A percentile compares a stretch with the other conserved stretches of the same genome.
Conservation (phyloP, 2,113 vertebrate genomes). For the Cinclus cinclus region DNA sequence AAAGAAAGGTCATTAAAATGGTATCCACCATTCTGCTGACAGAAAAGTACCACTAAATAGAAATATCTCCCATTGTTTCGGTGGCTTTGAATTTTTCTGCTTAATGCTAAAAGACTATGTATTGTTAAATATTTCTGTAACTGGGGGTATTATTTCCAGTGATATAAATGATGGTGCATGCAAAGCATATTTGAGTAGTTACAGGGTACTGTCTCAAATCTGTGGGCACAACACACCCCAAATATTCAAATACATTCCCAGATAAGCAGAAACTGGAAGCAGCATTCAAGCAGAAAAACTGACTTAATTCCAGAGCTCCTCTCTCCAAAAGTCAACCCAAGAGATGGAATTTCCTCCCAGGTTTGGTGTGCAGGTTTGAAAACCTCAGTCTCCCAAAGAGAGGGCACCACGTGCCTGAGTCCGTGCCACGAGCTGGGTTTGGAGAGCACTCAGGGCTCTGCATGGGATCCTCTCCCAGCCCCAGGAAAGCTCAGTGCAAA, state of each 20-base stretch:
- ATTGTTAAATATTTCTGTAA: constrained; percentile 8
- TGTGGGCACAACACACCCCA: background rate
- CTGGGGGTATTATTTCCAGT: background rate
- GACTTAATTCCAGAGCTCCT: background rate
- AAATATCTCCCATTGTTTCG: background rate
- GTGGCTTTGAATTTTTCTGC: background rate
- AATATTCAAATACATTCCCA: background rate
- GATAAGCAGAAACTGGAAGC: background rate
- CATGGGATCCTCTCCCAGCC: background rate
- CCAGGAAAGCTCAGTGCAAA: background rate
- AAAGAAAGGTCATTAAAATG: background rate
- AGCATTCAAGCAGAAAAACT: background rate
- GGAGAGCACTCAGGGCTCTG: background rate
- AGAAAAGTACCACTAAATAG: background rate
- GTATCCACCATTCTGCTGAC: background rate
- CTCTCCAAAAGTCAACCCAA: background rate
- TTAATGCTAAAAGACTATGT: background rate
- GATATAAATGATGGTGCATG: background rate
- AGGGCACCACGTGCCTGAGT: rapidly evolving
- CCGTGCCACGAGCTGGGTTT: background rate
- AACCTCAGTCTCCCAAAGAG: rapidly evolving
- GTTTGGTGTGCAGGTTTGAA: background rate
- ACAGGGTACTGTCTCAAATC: background rate
- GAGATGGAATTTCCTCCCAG: background rate
- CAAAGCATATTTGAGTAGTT: background rate